Evolutionary conservation across 1,140 invertebrate genomes (phyloP), one percentile per base, ranked within the genome.

Genomic region (Scaptomyza pallida): DNA sequence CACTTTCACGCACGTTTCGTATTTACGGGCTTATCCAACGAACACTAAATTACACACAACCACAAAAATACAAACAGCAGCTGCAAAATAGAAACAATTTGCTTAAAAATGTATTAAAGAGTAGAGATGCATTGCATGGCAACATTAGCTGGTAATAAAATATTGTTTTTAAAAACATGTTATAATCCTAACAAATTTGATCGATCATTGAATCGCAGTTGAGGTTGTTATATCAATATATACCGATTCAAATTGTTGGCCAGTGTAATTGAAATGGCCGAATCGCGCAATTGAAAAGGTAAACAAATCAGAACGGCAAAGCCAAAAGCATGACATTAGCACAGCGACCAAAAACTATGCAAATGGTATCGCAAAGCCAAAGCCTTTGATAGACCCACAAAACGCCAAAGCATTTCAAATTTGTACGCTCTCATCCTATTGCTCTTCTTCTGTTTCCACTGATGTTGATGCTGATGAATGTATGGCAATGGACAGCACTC

Each of bases 381-480:
- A 52, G 47, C 48, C 23, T 30, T 30, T 19, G 30, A 64, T 40
- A 33, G 51, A 40, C 63, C 50, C 59, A 55, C 44, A 62, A 71
- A 74, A 59, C 64, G 75, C 63, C 72, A 85, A 65, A 83, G 83
- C 72, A 83, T 86, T 85, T 83, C 81, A 64, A 76, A 79, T 76
- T 79, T 85, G 48, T 41, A 35, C 65, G 35, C 45, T 23, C 12
- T 33, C 37, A 5, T 2, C 23, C 23, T 26, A 4, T 5, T 26
- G 23, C 23, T 23, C 3, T 23, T 0, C 5, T 55, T 19, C 21
- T 41, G 2, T 6, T 12, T 13, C 3, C 8, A 3, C 16, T 17
- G 9, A 10, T 17, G 1, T 67, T 59, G 76, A 80, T 75, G 72
- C 62, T 85, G 80, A 80, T 86, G 76, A 69, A 86, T 86, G 80